Evolutionary conservation across 2,888 invertebrate genomes (phyloP).

Genomic region (Proisotoma minuta): DNA sequence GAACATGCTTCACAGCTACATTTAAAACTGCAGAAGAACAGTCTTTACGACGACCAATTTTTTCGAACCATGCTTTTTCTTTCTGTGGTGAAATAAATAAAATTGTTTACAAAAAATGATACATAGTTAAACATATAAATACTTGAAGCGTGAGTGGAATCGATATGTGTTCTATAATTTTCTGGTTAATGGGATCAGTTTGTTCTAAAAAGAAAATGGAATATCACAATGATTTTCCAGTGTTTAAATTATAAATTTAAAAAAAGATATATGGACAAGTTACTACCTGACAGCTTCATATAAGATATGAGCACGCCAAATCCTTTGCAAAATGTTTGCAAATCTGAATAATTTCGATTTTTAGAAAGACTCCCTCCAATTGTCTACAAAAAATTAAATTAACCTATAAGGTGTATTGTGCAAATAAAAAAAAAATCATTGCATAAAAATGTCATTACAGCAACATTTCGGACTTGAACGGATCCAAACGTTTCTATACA

Average conservation of each 20-base stretch:
- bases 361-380: slow-evolving; percentile 84
- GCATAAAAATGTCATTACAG: slow-evolving; percentile 54
- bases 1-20: slow-evolving; percentile 63
- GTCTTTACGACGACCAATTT: slow-evolving; percentile 84
- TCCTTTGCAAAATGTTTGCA: slow-evolving; percentile 50
- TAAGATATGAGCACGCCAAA: slow-evolving; percentile 9
- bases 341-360: slow-evolving; percentile 90
- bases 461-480: slow-evolving; percentile 88
- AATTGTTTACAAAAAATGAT: not conserved
- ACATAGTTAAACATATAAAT: not conserved
- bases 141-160: slow-evolving; percentile 16
- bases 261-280: not conserved
- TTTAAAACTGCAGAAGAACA: slow-evolving; percentile 96
- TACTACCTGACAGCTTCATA: not conserved
- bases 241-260: not conserved
- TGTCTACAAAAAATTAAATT: slow-evolving; percentile 54
- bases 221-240: too few relatives aligned
- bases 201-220: too few relatives aligned
- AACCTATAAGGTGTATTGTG: too few relatives aligned
- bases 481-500: slow-evolving; percentile 95
- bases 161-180: not conserved
- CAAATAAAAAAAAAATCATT: too few relatives aligned
- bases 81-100: slow-evolving; percentile 49
- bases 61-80: slow-evolving; percentile 77
- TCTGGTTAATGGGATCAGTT: not conserved